Evolutionary conservation across 2,888 invertebrate genomes (phyloP).

Genomic region (Galerucella pusilla): DNA sequence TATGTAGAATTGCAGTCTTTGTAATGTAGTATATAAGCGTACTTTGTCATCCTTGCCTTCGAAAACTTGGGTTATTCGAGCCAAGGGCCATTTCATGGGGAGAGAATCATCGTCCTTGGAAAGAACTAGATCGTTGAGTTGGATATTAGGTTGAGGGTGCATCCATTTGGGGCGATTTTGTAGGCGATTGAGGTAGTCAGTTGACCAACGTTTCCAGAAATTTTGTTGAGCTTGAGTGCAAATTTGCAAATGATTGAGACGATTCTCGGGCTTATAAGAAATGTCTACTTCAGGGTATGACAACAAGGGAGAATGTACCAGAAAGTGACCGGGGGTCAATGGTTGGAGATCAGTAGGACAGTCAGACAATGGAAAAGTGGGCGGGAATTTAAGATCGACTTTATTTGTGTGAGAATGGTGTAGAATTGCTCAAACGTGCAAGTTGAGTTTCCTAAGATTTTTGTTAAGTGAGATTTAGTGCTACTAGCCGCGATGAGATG

Average conservation of each 20-base stretch:
- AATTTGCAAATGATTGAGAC: conserved; percentile 6
- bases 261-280: conserved; percentile 13
- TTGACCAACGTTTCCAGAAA: conserved; percentile 25
- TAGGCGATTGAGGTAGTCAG: conserved; percentile 18
- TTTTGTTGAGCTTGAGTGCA: conserved; percentile 6
- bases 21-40: too few relatives aligned
- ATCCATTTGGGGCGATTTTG: too few relatives aligned
- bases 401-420: conserved; percentile 12
- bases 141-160: too few relatives aligned
- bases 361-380: too few relatives aligned
- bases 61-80: too few relatives aligned
- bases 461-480: not conserved
- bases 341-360: too few relatives aligned
- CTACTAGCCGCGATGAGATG: not conserved
- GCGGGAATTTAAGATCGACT: not conserved
- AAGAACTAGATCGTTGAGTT: not conserved
- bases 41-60: too few relatives aligned
- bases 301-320: conserved; percentile 9
- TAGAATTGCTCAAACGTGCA: conserved; percentile 13
- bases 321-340: conserved; percentile 20
- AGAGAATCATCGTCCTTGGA: not conserved
- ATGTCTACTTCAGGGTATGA: conserved; percentile 22
- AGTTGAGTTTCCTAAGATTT: too few relatives aligned
- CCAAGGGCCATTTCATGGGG: too few relatives aligned
- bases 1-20: too few relatives aligned